Evolutionary conservation across 2,888 invertebrate species (phyloP), one percentile per base, ranked within the genome.

Genomic region (Parelbella ahira): DNA sequence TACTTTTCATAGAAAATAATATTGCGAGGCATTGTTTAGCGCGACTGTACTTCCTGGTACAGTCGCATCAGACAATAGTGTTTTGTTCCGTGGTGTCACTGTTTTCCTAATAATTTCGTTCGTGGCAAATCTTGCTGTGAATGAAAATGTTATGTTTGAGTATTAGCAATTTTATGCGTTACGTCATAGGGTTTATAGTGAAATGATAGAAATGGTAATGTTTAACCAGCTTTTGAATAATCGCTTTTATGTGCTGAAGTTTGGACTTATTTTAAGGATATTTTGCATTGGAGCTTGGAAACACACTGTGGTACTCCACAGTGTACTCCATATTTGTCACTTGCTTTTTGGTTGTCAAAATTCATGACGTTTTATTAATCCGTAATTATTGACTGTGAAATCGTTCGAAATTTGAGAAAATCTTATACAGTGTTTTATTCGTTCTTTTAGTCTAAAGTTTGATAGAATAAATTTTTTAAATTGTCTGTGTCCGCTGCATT

Each of bases 31-130:
- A 39, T 36, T 49, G 41, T 47, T 42, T 37, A 34, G 11, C n/a
- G 15, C 30, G 48, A 46, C 15, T 37, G 43, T 51, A 48, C 49
- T 49, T 48, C 51, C 43, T 49, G 50, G 49, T 49, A 51, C 37
- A 33, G 39, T 47, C 12, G 11, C 30, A 6, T n/a, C n/a, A n/a
- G 13, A 42, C 42, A 42, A 42, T 42, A 24, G 18, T 23, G 42
- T 42, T 42, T 36, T 42, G 34, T 42, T 34, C 7, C 10, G 42
- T 12, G 28, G 42, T 36, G 42, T 42, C 42, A 42, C 42, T 34
- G 41, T 41, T 41, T 28, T 41, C 41, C 42, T 36, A 29, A 42
- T 42, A 42, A 36, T 42, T 42, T n/a, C 29, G 36, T 32, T 36
- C 25, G 29, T 36, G 36, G 23, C 13, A 29, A 29, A 34, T 28